These are phyloP conservation scores for Bradypus variegatus DNA, from an alignment of 2,797 vertebrate species.

Conservation along the genomic window DNA sequence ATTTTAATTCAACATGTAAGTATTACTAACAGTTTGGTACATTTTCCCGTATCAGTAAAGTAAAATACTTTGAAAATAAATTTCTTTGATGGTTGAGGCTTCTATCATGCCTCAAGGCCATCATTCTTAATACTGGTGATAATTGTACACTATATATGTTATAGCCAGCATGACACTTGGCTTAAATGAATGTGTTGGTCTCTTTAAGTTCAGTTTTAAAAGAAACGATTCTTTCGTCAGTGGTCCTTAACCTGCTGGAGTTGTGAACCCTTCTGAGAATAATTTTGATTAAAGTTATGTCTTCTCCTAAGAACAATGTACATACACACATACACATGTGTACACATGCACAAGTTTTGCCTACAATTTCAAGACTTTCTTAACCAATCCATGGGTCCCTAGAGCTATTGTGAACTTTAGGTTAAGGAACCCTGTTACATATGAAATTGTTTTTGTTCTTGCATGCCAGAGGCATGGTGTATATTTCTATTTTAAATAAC, in stretches of 20 bases:
- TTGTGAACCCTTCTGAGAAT: background rate
- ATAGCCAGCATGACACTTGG: background rate
- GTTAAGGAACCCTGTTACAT: background rate
- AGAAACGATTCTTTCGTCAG: background rate
- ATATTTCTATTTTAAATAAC: background rate
- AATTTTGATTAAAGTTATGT: background rate
- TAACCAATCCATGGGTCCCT: background rate
- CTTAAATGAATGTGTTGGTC: background rate
- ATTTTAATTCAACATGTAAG: background rate
- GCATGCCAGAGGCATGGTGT: background rate
- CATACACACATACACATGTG: background rate
- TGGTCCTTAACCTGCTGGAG: conserved; percentile 3
- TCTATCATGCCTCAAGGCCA: conserved; percentile 22
- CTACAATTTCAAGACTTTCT: background rate
- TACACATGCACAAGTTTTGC: background rate
- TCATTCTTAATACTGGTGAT: conserved; percentile 2
- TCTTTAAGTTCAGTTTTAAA: conserved; percentile 37
- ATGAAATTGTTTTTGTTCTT: background rate
- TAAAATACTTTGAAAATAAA: conserved; percentile 36
- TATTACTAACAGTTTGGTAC: background rate
- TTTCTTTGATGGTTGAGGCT: background rate
- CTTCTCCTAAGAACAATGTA: background rate
- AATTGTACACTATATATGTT: background rate
- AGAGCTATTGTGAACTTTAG: background rate
- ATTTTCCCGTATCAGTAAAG: background rate